These are phyloP conservation scores for Ornithoptera alexandrae DNA, from an alignment of 2,888 invertebrate genomes.

Conservation along the genomic window DNA sequence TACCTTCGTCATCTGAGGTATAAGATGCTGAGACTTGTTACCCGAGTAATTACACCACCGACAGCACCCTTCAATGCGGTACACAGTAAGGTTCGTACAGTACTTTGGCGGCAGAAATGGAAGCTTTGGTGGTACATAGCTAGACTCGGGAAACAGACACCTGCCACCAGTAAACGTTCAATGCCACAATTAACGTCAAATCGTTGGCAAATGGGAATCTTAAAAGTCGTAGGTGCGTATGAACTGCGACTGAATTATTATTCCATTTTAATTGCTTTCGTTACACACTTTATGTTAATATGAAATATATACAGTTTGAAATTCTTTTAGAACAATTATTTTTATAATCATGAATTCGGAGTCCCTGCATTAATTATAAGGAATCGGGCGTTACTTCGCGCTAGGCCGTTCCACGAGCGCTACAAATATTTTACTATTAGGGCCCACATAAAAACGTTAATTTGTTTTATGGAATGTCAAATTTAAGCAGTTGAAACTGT, in stretches of 20 bases:
- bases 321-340: conserved; percentile 27
- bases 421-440: conserved; percentile 22
- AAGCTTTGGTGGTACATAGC: too few relatives aligned
- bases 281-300: conserved; percentile 23
- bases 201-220: neutral
- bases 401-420: conserved; percentile 13
- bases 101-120: too few relatives aligned
- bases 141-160: too few relatives aligned
- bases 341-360: conserved; percentile 19
- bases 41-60: too few relatives aligned
- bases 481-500: conserved; percentile 14
- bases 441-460: conserved; percentile 21
- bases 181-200: too few relatives aligned
- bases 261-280: conserved; percentile 23
- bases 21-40: too few relatives aligned
- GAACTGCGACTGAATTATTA: neutral
- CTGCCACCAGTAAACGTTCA: too few relatives aligned
- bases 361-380: conserved; percentile 25
- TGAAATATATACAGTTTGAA: conserved; percentile 25
- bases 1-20: too few relatives aligned
- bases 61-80: too few relatives aligned
- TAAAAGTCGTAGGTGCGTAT: neutral
- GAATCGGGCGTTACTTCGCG: conserved; percentile 9
- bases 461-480: conserved; percentile 21
- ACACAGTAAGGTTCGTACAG: too few relatives aligned